phyloP scores from a whole-genome alignment of 2,888 invertebrate genomes.

The Zelleria hepariella region DNA sequence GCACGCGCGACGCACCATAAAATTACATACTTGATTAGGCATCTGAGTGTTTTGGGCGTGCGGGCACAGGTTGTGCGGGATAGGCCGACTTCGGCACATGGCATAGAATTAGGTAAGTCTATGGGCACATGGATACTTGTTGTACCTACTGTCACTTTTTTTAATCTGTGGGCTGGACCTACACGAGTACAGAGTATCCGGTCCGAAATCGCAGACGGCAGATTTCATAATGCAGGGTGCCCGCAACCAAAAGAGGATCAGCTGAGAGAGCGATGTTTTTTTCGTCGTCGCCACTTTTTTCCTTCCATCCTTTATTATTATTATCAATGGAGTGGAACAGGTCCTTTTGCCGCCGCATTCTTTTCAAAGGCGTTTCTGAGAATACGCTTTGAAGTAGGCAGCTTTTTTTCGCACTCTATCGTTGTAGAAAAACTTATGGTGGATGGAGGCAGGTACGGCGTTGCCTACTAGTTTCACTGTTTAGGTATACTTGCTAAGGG shows the following conservation, averaged over 20 bases:
- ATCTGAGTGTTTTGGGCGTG: too few species aligned
- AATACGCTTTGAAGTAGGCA: slow-evolving; percentile 11
- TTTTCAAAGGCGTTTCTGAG: slow-evolving; percentile 25
- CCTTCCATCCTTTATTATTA: slow-evolving; percentile 17
- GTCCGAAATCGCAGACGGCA: background rate
- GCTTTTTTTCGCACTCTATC: background rate
- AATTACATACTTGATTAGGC: too few species aligned
- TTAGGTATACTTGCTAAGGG: background rate
- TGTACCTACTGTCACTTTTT: too few species aligned
- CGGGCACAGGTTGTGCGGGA: too few species aligned
- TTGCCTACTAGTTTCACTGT: background rate
- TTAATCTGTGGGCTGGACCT: background rate
- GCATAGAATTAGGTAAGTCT: too few species aligned
- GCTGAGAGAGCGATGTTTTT: slow-evolving; percentile 24
- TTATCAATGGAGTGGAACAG: slow-evolving; percentile 4
- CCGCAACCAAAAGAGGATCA: slow-evolving; percentile 16
- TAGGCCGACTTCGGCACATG: too few species aligned
- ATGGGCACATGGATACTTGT: too few species aligned
- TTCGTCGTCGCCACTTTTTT: slow-evolving; percentile 19
- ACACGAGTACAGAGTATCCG: background rate
- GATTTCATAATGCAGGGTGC: background rate
- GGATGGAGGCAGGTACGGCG: background rate
- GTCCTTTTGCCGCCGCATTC: slow-evolving; percentile 21
- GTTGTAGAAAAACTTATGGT: background rate
- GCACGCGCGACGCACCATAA: too few species aligned